These are phyloP conservation scores for Pithys albifrons DNA, from an alignment of 2,113 vertebrate genomes.

Conservation along the genomic window DNA sequence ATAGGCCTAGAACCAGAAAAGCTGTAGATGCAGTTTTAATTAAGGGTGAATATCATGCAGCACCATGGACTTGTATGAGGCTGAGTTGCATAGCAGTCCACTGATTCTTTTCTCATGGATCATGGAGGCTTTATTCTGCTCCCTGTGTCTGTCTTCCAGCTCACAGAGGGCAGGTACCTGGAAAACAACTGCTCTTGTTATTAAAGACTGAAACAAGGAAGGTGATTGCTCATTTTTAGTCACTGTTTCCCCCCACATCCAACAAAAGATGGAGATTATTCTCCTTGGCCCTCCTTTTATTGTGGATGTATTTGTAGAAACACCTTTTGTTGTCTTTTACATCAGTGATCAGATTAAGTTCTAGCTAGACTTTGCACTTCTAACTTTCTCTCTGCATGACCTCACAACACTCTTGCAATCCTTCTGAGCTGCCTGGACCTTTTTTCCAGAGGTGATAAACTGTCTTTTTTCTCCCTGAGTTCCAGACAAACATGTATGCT, in stretches of 20 bases:
- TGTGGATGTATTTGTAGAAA: background rate
- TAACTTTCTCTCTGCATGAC: background rate
- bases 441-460: background rate
- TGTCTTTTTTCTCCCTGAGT: background rate
- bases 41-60: background rate
- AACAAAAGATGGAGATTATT: background rate
- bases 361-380: background rate
- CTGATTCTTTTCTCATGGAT: background rate
- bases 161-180: background rate
- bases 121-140: background rate
- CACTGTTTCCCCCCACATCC: background rate
- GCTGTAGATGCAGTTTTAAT: background rate
- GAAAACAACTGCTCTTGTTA: background rate
- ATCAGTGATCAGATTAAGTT: background rate
- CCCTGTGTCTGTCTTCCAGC: background rate
- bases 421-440: background rate
- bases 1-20: background rate
- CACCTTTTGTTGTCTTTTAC: background rate
- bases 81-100: background rate
- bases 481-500: background rate
- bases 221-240: background rate
- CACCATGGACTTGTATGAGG: background rate
- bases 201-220: background rate
- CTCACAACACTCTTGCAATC: background rate
- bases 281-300: background rate